These are phyloP conservation scores for Astreopora myriophthalma DNA, from an alignment of 64 coral and sea anemone species.

Conservation along the genomic window DNA sequence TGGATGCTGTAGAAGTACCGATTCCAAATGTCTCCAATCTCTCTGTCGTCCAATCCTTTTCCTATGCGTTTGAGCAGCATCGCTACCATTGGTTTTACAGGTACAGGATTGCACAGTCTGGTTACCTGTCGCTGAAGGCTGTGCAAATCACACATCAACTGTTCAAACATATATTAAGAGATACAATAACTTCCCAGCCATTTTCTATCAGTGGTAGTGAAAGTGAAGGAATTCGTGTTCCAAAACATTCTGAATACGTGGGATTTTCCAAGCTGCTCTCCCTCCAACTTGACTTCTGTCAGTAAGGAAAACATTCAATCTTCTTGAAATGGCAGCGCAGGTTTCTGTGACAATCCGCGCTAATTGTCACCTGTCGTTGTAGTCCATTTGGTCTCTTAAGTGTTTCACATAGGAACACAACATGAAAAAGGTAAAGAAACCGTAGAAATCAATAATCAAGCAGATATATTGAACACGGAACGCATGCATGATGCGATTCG, in stretches of 20 bases:
- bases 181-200: constrained; percentile 61
- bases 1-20: background rate
- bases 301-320: background rate
- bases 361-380: constrained; percentile 18
- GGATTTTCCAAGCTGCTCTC: constrained; percentile 32
- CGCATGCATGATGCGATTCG: background rate
- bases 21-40: background rate
- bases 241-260: constrained; percentile 22
- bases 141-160: constrained; percentile 21
- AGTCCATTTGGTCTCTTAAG: constrained; percentile 2
- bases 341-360: constrained; percentile 23
- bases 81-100: constrained; percentile 24
- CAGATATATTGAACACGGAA: background rate
- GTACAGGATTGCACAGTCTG: constrained; percentile 49
- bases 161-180: constrained; percentile 41
- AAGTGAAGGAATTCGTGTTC: constrained; percentile 60
- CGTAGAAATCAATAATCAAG: constrained; percentile 1
- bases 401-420: background rate
- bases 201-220: constrained; percentile 53
- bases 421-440: constrained; percentile 18
- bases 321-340: constrained; percentile 18
- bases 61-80: constrained; percentile 48
- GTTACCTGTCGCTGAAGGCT: constrained; percentile 12
- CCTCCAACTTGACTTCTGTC: background rate
- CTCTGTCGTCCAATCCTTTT: constrained; percentile 32